These are phyloP conservation scores for Scortum barcoo DNA, from an alignment of 2,113 vertebrate species.

Conservation along the genomic window DNA sequence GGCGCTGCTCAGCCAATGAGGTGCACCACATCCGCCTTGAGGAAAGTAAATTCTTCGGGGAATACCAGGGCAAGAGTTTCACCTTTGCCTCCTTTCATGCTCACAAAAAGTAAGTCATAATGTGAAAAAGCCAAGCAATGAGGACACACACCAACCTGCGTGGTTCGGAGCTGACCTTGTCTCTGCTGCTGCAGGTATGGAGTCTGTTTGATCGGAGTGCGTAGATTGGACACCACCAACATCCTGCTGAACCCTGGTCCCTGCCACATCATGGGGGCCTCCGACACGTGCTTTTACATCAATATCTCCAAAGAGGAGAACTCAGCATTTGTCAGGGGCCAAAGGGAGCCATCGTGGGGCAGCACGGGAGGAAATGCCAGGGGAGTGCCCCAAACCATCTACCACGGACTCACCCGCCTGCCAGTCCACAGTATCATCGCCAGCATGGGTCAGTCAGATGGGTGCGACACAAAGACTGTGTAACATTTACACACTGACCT, in stretches of 20 bases:
- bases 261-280: conserved; percentile 87
- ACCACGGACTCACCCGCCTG: conserved; percentile 88
- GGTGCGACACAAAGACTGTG: background rate
- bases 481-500: conserved; percentile 56
- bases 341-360: conserved; percentile 81
- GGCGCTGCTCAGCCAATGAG: conserved; percentile 89
- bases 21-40: conserved; percentile 89
- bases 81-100: conserved; percentile 90
- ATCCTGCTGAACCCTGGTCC: conserved; percentile 89
- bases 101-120: conserved; percentile 86
- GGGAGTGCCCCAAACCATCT: conserved; percentile 83
- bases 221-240: conserved; percentile 85
- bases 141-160: background rate
- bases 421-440: conserved; percentile 90
- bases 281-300: conserved; percentile 89
- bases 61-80: conserved; percentile 90
- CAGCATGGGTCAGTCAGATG: conserved; percentile 87
- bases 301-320: conserved; percentile 91
- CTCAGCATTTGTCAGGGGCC: conserved; percentile 87
- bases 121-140: background rate
- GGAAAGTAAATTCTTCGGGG: conserved; percentile 89
- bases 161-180: conserved; percentile 5
- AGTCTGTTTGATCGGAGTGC: conserved; percentile 87
- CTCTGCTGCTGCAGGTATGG: conserved; percentile 82
- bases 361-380: conserved; percentile 73